A percentile compares a stretch with the other conserved stretches of the same genome.
phyloP scores from a whole-genome alignment of 1,140 invertebrate species.

The Delia radicum region DNA sequence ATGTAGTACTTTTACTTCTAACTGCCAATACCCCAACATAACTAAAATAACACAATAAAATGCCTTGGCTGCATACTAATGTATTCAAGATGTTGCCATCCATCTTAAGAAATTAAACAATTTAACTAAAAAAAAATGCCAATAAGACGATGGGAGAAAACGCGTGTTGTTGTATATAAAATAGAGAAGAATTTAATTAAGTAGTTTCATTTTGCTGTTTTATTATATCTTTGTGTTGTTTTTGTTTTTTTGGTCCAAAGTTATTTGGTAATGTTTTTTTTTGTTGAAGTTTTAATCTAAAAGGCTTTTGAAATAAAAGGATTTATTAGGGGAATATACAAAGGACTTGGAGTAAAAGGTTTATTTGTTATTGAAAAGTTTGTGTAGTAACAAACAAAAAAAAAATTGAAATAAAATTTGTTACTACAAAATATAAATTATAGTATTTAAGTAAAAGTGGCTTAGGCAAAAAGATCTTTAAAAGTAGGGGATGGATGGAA shows the following conservation, averaged over 20 bases:
- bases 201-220: slow-evolving; percentile 9
- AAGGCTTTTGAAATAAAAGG: background rate
- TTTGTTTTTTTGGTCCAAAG: background rate
- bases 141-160: background rate
- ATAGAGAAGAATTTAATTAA: slow-evolving; percentile 3
- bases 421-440: background rate
- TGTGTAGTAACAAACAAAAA: background rate
- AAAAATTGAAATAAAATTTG: background rate
- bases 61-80: slow-evolving; percentile 9
- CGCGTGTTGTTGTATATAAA: background rate
- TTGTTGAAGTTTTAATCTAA: background rate
- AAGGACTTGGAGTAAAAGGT: background rate
- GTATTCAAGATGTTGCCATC: slow-evolving; percentile 12
- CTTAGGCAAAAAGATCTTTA: background rate
- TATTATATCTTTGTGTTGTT: background rate
- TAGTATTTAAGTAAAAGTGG: background rate
- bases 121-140: slow-evolving; percentile 16
- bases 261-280: background rate
- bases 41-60: background rate
- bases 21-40: background rate
- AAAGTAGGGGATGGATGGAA: too few species aligned
- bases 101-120: slow-evolving; percentile 16
- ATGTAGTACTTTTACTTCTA: background rate
- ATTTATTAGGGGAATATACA: background rate
- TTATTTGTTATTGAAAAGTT: slow-evolving; percentile 10